A percentile compares a stretch with the other conserved stretches of the same genome.
phyloP scores from a whole-genome alignment of 1,140 invertebrate genomes.

The Drosophila kanapiae region DNA sequence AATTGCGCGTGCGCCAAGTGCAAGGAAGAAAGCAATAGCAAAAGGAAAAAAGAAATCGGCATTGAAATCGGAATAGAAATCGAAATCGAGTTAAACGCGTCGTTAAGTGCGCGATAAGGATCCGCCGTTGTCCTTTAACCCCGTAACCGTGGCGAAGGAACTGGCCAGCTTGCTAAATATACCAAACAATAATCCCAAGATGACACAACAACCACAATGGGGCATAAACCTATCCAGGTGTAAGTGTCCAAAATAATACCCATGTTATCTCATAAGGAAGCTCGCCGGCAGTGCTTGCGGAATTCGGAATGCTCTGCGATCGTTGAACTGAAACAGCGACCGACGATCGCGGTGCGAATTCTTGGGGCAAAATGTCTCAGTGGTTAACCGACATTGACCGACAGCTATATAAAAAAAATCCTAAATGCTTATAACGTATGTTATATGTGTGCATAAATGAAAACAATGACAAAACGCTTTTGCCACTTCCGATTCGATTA shows the following conservation, averaged over 20 bases:
- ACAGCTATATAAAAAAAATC: constrained; percentile 56
- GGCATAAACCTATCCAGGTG: constrained; percentile 79
- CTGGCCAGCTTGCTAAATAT: constrained; percentile 63
- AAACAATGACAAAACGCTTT: constrained; percentile 73
- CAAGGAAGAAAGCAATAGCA: constrained; percentile 11
- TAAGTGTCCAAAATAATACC: constrained; percentile 62
- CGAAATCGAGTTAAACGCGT: not conserved
- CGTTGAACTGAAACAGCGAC: constrained; percentile 54
- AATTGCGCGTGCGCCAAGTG: constrained; percentile 37
- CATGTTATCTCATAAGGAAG: constrained; percentile 14
- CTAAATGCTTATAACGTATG: constrained; percentile 28
- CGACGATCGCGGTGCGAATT: constrained; percentile 39
- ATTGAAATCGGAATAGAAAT: not conserved
- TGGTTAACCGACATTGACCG: constrained; percentile 81
- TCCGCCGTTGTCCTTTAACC: constrained; percentile 25
- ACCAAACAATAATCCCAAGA: constrained; percentile 57
- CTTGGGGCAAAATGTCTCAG: constrained; percentile 56
- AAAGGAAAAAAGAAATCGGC: constrained; percentile 5
- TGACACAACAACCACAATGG: constrained; percentile 84
- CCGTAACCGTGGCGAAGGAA: constrained; percentile 72
- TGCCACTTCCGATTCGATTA: constrained; percentile 71
- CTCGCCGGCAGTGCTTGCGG: constrained; percentile 20
- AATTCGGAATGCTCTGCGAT: constrained; percentile 38
- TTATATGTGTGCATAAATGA: constrained; percentile 52
- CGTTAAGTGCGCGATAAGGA: constrained; percentile 32